Conservation (phyloP, 2,888 invertebrate species). For the Digitonthophagus gazella region DNA sequence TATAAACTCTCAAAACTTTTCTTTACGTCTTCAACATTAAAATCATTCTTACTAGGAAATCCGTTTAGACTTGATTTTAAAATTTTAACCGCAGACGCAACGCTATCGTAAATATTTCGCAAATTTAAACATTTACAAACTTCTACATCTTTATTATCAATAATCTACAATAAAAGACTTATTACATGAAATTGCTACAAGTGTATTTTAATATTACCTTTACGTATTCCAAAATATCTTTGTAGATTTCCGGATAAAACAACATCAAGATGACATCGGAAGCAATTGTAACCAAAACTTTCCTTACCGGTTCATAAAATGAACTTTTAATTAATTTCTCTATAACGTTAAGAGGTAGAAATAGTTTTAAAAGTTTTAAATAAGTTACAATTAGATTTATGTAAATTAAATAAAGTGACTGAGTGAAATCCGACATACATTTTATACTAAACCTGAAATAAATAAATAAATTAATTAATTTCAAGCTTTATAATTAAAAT, state of each 20-base stretch:
- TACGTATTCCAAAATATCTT: slow-evolving; percentile 50
- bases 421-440: background rate
- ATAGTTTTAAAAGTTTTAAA: background rate
- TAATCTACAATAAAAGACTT: slow-evolving; percentile 44
- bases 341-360: too few species aligned
- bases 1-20: slow-evolving; percentile 58
- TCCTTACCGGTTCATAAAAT: background rate
- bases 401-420: background rate
- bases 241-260: slow-evolving; percentile 51
- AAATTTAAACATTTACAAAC: slow-evolving; percentile 51
- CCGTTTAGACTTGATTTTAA: slow-evolving; percentile 44
- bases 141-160: slow-evolving; percentile 46
- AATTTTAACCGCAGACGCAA: slow-evolving; percentile 52
- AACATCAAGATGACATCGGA: slow-evolving; percentile 51
- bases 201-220: slow-evolving; percentile 47
- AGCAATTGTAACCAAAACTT: background rate
- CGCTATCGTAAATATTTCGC: slow-evolving; percentile 50
- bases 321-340: too few species aligned
- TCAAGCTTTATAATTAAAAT: too few species aligned
- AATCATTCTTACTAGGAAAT: background rate
- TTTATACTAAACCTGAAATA: background rate
- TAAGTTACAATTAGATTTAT: background rate
- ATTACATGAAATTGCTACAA: background rate
- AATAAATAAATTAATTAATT: too few species aligned
- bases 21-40: slow-evolving; percentile 42